Evolutionary conservation across 2,797 vertebrate species (phyloP).

Genomic region (Galaxias olidus): DNA sequence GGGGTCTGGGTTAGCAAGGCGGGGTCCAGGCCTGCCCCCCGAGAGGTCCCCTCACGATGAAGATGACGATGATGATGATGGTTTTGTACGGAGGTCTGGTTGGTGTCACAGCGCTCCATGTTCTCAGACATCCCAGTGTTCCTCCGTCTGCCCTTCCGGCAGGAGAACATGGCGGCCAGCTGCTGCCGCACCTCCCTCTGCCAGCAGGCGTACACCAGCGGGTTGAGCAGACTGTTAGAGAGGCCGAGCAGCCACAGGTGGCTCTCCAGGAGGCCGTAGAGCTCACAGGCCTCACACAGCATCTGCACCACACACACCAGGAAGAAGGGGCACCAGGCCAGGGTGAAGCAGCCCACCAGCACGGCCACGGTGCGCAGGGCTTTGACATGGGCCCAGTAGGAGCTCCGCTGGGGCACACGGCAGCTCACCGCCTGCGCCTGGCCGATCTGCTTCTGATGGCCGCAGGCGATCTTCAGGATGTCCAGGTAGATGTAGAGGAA

Average conservation of each 20-base stretch:
- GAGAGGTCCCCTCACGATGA: too few species aligned
- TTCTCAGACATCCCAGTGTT: constrained; percentile 10
- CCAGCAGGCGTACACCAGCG: constrained; percentile 88
- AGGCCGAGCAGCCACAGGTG: constrained; percentile 87
- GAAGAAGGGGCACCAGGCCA: constrained; percentile 91
- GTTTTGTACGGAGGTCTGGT: background rate
- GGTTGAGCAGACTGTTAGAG: constrained; percentile 88
- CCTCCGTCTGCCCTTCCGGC: constrained; percentile 49
- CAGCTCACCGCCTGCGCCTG: constrained; percentile 58
- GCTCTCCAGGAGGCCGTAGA: constrained; percentile 77
- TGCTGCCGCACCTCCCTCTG: constrained; percentile 84
- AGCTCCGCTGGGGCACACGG: constrained; percentile 30
- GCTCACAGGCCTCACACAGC: constrained; percentile 72
- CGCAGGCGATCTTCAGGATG: constrained; percentile 86
- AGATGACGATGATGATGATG: too few species aligned
- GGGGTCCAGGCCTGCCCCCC: too few species aligned
- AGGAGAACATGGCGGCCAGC: constrained; percentile 73
- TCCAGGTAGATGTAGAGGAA: constrained; percentile 91
- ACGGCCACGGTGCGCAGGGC: constrained; percentile 82
- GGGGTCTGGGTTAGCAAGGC: too few species aligned
- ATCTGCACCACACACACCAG: constrained; percentile 79
- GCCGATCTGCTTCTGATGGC: constrained; percentile 82
- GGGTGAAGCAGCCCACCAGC: constrained; percentile 83
- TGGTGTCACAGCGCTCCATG: constrained; percentile 8
- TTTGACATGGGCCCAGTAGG: constrained; percentile 76